These are phyloP conservation scores for Pocota personata DNA, from an alignment of 2,888 invertebrate genomes.

Conservation along the genomic window DNA sequence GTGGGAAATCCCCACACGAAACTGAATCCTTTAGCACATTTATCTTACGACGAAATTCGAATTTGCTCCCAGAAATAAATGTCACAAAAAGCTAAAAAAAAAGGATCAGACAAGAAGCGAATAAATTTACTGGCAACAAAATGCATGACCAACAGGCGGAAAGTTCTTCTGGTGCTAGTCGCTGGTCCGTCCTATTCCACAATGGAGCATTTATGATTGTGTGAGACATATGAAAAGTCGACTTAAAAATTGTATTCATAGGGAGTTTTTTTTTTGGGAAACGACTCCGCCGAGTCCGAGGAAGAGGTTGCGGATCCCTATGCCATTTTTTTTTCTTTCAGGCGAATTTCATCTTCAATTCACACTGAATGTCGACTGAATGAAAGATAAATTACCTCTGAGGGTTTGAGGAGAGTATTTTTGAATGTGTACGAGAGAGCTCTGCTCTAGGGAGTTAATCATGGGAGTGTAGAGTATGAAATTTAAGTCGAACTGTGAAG, in stretches of 20 bases:
- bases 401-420: constrained; percentile 37
- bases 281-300: neutral
- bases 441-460: constrained; percentile 53
- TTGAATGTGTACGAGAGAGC: constrained; percentile 16
- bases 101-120: constrained; percentile 34
- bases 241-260: constrained; percentile 55
- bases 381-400: constrained; percentile 71
- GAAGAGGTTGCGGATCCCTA: constrained; percentile 38
- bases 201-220: constrained; percentile 60
- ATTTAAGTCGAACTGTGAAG: constrained; percentile 42
- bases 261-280: constrained; percentile 6
- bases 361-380: constrained; percentile 68
- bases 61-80: constrained; percentile 26
- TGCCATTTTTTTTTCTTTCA: constrained; percentile 9
- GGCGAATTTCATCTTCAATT: constrained; percentile 54
- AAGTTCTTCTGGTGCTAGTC: constrained; percentile 30
- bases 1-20: constrained; percentile 44
- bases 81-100: neutral
- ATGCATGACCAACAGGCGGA: constrained; percentile 58
- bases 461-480: constrained; percentile 9
- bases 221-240: constrained; percentile 65
- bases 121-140: constrained; percentile 58
- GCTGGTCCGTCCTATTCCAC: constrained; percentile 22
- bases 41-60: constrained; percentile 40
- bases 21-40: constrained; percentile 49